phyloP scores from a whole-genome alignment of 2,888 invertebrate genomes.

The Oscheius sp. region DNA sequence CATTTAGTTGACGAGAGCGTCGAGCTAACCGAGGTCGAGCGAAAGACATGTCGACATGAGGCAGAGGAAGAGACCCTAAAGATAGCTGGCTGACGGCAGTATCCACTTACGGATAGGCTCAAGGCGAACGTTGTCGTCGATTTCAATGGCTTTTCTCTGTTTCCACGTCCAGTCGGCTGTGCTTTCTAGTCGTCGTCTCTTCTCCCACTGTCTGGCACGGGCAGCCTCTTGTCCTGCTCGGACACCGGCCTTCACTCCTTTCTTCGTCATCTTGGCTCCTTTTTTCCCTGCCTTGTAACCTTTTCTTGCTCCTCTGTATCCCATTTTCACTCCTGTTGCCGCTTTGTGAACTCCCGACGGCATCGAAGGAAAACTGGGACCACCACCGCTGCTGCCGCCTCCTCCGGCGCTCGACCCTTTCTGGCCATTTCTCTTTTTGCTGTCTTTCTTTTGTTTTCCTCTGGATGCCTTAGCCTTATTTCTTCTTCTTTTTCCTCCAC shows the following conservation, averaged over 20 bases:
- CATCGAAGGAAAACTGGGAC: not conserved
- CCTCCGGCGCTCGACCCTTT: not conserved
- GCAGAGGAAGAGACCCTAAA: not conserved
- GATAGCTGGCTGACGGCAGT: not conserved
- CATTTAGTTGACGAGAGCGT: constrained; percentile 18
- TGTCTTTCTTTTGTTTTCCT: not conserved
- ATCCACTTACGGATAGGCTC: constrained; percentile 6
- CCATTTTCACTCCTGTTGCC: not conserved
- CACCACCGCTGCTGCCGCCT: not conserved
- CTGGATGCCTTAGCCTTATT: not conserved
- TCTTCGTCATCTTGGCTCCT: constrained; percentile 15
- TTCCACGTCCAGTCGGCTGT: constrained; percentile 24
- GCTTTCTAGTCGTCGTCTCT: not conserved
- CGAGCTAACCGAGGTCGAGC: constrained; percentile 16
- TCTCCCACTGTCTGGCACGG: not conserved
- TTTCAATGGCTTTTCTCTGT: not conserved
- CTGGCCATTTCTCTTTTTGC: not conserved
- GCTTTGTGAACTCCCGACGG: constrained; percentile 16
- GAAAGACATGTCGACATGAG: constrained; percentile 7
- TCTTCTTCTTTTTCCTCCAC: not conserved
- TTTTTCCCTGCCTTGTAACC: constrained; percentile 16
- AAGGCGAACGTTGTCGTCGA: constrained; percentile 3
- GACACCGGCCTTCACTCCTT: constrained; percentile 7
- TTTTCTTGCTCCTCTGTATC: constrained; percentile 4
- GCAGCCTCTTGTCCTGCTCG: constrained; percentile 5